Evolutionary conservation across 2,888 invertebrate species (phyloP).

Genomic region (Congeria kusceri): DNA sequence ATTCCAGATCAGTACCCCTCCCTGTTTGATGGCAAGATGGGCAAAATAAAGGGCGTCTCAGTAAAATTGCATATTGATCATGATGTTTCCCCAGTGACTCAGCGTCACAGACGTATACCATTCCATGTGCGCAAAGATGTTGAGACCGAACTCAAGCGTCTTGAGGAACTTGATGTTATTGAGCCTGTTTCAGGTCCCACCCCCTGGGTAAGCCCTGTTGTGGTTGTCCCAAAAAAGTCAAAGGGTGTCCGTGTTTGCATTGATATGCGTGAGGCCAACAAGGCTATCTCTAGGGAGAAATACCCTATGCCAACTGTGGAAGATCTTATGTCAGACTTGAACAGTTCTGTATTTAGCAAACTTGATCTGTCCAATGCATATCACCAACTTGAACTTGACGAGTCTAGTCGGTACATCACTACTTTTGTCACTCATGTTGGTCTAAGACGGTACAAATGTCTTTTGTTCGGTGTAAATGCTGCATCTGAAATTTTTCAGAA

Average conservation of each 20-base stretch:
- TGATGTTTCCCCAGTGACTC: slow-evolving; percentile 39
- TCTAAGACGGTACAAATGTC: neutral
- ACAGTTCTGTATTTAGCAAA: slow-evolving; percentile 65
- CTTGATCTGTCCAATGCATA: slow-evolving; percentile 64
- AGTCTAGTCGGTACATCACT: slow-evolving; percentile 60
- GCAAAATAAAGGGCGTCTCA: slow-evolving; percentile 44
- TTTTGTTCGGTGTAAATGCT: slow-evolving; percentile 4
- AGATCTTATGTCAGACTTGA: slow-evolving; percentile 62
- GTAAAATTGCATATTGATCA: slow-evolving; percentile 52
- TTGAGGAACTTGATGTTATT: slow-evolving; percentile 69
- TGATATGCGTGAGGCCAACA: slow-evolving; percentile 68
- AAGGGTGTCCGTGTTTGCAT: slow-evolving; percentile 64
- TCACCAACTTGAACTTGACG: slow-evolving; percentile 67
- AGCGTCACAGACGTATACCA: slow-evolving; percentile 57
- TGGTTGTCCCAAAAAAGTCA: slow-evolving; percentile 68
- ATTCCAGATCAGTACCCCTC: slow-evolving; percentile 37
- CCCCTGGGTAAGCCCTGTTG: slow-evolving; percentile 73
- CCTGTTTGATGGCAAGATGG: slow-evolving; percentile 54
- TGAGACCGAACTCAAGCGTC: slow-evolving; percentile 65
- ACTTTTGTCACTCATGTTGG: slow-evolving; percentile 25
- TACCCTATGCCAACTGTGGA: slow-evolving; percentile 68
- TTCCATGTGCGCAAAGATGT: slow-evolving; percentile 62
- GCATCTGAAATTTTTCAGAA: slow-evolving; percentile 7
- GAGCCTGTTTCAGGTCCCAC: slow-evolving; percentile 71
- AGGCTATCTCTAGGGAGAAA: slow-evolving; percentile 59